Conservation (phyloP, 2,888 invertebrate genomes). For the Ecliptopera silaceata region DNA sequence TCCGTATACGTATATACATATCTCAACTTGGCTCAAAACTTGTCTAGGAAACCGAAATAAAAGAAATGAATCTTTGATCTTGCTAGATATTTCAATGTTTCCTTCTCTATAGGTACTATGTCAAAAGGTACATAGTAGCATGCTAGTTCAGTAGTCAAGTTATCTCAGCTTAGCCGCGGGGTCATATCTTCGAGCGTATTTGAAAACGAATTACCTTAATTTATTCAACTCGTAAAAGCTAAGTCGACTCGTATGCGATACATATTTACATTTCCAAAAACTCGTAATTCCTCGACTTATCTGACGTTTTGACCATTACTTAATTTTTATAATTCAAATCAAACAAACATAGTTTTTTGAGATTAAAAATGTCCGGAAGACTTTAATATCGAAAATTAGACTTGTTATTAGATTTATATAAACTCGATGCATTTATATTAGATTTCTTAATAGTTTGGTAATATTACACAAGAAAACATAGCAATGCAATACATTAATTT, state of each 20-base stretch:
- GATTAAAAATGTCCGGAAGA: background rate
- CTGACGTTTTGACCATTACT: slow-evolving; percentile 9
- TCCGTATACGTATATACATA: too few species aligned
- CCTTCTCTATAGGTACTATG: background rate
- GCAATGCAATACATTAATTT: too few species aligned
- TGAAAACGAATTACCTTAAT: slow-evolving; percentile 19
- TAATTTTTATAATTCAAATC: slow-evolving; percentile 15
- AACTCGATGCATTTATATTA: too few species aligned
- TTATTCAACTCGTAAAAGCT: slow-evolving; percentile 24
- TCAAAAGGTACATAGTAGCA: slow-evolving; percentile 1
- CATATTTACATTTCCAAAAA: slow-evolving; percentile 20
- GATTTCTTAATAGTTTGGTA: too few species aligned
- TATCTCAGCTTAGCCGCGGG: slow-evolving; percentile 14
- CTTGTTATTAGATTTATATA: too few species aligned
- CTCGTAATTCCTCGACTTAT: slow-evolving; percentile 14
- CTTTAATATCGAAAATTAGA: too few species aligned
- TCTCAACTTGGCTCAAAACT: too few species aligned
- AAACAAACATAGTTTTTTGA: slow-evolving; percentile 7
- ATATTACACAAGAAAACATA: too few species aligned
- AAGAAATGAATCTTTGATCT: too few species aligned
- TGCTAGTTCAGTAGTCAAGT: slow-evolving; percentile 1
- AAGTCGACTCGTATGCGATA: slow-evolving; percentile 7
- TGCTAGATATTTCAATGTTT: too few species aligned
- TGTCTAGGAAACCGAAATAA: too few species aligned
- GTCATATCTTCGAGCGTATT: slow-evolving; percentile 22